These are phyloP conservation scores for Taenioides sp. DNA, from an alignment of 2,797 vertebrate species.

Conservation along the genomic window DNA sequence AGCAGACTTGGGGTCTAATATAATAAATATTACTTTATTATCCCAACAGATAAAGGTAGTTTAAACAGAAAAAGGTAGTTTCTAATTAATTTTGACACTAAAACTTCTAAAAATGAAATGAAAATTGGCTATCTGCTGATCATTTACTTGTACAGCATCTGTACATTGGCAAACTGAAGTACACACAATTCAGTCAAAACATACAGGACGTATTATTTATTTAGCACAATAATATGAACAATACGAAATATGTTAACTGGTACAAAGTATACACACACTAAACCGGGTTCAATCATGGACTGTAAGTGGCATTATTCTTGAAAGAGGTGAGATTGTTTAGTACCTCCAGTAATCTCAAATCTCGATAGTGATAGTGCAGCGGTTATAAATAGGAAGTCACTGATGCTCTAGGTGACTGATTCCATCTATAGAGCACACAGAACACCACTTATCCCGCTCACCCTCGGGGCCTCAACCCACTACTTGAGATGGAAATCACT, in stretches of 20 bases:
- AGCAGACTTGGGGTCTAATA: too few relatives aligned
- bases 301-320: background rate
- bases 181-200: background rate
- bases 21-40: too few relatives aligned
- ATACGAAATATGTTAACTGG: too few relatives aligned
- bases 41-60: too few relatives aligned
- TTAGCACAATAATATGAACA: too few relatives aligned
- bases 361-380: background rate
- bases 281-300: background rate
- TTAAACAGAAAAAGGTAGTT: too few relatives aligned
- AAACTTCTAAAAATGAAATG: too few relatives aligned
- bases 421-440: constrained; percentile 4
- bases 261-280: too few relatives aligned
- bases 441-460: constrained; percentile 17
- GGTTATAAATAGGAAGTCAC: background rate
- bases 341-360: constrained; percentile 11
- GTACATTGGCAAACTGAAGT: background rate
- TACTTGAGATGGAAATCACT: constrained; percentile 22
- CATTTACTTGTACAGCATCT: background rate
- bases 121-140: too few relatives aligned
- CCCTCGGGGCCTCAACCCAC: constrained; percentile 27
- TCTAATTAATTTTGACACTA: too few relatives aligned
- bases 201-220: background rate
- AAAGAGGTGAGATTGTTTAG: background rate
- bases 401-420: constrained; percentile 3